phyloP scores from a whole-genome alignment of 2,113 vertebrate species.

The Centropus unirufus region DNA sequence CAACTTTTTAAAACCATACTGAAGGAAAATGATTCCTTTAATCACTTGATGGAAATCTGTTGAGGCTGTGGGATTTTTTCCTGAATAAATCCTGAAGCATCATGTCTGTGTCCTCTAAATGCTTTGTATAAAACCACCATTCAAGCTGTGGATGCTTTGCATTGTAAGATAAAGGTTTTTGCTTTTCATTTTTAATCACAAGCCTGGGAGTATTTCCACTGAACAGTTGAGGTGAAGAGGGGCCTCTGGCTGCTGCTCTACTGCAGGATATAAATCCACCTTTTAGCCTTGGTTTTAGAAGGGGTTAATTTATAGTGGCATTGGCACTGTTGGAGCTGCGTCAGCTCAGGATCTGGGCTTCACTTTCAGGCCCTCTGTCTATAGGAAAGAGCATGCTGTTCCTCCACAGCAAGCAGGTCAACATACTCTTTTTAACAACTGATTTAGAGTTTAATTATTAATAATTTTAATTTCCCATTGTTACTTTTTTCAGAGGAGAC shows the following conservation, averaged over 20 bases:
- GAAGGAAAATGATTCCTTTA: background rate
- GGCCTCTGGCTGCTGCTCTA: background rate
- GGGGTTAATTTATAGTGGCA: background rate
- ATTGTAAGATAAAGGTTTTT: background rate
- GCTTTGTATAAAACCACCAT: background rate
- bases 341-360: background rate
- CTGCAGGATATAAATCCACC: background rate
- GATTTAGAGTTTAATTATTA: background rate
- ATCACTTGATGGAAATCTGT: background rate
- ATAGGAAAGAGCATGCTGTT: background rate
- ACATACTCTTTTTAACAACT: background rate
- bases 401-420: background rate
- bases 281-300: background rate
- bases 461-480: background rate
- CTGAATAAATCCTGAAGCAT: background rate
- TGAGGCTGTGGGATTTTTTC: background rate
- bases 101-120: rapidly evolving
- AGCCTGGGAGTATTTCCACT: background rate
- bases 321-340: background rate
- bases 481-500: background rate
- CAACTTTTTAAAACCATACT: background rate
- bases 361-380: background rate
- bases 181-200: background rate
- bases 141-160: background rate
- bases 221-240: background rate